phyloP scores from a whole-genome alignment of 1,140 invertebrate genomes.

The Atta texana region DNA sequence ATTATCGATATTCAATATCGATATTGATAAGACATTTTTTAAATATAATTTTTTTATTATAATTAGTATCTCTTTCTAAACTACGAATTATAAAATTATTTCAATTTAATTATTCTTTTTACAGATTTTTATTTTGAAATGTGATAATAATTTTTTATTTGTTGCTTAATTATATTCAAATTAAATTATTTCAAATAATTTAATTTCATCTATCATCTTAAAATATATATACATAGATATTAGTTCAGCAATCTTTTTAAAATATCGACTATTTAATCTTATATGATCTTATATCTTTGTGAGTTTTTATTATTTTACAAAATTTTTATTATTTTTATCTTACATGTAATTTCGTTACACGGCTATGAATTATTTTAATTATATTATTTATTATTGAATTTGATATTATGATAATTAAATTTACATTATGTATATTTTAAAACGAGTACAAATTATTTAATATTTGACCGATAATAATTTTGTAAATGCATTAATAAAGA shows the following conservation, averaged over 20 bases:
- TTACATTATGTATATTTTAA: background rate
- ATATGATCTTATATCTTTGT: background rate
- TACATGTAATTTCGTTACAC: background rate
- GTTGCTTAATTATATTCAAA: background rate
- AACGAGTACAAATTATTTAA: background rate
- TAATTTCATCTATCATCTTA: background rate
- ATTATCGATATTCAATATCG: background rate
- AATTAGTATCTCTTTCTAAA: background rate
- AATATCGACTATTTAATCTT: too few relatives aligned
- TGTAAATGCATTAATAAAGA: constrained; percentile 9
- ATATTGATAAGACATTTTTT: too few relatives aligned
- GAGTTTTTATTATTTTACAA: too few relatives aligned
- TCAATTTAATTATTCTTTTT: background rate
- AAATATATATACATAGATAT: background rate
- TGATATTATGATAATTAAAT: background rate
- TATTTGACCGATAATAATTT: background rate
- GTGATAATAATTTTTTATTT: background rate
- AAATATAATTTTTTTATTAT: background rate
- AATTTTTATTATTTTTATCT: background rate
- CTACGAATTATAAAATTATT: background rate
- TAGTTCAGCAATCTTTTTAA: background rate
- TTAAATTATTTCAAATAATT: background rate
- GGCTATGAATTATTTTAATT: background rate
- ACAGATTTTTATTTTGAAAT: background rate
- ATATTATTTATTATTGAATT: background rate